Evolutionary conservation across 2,113 vertebrate species (phyloP).

Genomic region (Coptodon bakossiorum): DNA sequence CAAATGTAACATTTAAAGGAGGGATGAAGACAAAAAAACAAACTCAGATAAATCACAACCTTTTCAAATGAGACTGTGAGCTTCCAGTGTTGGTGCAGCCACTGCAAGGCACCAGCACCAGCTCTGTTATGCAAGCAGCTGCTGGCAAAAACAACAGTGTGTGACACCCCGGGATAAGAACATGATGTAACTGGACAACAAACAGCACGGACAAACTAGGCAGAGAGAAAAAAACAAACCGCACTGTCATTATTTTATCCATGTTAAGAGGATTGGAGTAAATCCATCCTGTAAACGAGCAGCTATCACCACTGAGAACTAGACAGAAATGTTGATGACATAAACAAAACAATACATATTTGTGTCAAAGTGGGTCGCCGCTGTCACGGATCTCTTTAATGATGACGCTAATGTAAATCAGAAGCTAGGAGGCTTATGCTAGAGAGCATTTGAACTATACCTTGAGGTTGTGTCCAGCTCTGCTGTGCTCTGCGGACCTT

Average conservation of each 20-base stretch:
- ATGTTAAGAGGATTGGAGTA: neutral
- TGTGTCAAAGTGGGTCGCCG: neutral
- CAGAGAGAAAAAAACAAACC: neutral
- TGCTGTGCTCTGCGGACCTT: neutral
- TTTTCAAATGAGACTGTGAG: neutral
- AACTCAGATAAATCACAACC: neutral
- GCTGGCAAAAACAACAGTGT: neutral
- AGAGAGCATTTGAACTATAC: neutral
- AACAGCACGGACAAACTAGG: neutral
- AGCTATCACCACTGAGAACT: neutral
- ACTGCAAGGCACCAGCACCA: neutral
- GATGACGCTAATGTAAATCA: neutral
- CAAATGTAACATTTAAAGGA: neutral
- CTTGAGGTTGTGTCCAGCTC: neutral
- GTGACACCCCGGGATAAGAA: neutral
- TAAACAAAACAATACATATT: neutral
- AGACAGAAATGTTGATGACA: neutral
- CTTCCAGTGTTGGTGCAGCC: neutral
- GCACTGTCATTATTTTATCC: neutral
- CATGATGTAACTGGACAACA: neutral
- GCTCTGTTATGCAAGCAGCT: neutral
- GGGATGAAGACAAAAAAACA: neutral
- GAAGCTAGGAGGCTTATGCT: neutral
- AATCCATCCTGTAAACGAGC: neutral
- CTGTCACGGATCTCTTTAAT: neutral